Evolutionary conservation across 1,140 invertebrate species (phyloP).

Genomic region (Leptinotarsa undecemlineata): DNA sequence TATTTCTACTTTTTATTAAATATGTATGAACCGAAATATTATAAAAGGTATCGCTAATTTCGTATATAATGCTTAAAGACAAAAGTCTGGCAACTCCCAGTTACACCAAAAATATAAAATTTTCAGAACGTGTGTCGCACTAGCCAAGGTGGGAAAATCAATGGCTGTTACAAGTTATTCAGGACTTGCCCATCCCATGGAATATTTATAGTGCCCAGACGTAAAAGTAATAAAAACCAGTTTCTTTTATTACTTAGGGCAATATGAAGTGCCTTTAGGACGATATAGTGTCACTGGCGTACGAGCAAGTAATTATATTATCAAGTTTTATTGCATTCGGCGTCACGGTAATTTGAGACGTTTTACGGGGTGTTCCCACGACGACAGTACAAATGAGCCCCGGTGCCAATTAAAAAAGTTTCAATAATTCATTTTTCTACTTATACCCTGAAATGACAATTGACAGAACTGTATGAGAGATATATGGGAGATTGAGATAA

Average conservation of each 20-base stretch:
- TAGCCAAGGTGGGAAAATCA: not conserved
- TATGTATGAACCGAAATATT: too few species aligned
- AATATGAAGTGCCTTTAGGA: conserved; percentile 3
- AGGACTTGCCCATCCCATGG: not conserved
- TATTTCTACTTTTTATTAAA: too few species aligned
- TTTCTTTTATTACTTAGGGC: conserved; percentile 8
- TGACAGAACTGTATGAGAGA: too few species aligned
- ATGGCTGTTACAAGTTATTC: not conserved
- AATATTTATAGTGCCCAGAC: not conserved
- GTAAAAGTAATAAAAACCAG: conserved; percentile 6
- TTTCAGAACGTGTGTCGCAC: not conserved
- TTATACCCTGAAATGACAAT: too few species aligned
- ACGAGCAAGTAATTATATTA: conserved; percentile 3
- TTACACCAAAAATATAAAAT: too few species aligned
- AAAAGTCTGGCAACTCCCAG: too few species aligned
- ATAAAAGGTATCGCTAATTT: too few species aligned
- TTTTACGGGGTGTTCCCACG: not conserved
- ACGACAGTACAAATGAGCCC: too few species aligned
- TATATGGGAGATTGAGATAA: too few species aligned
- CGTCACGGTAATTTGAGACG: not conserved
- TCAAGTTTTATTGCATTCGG: not conserved
- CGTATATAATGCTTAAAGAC: too few species aligned
- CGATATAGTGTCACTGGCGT: not conserved
- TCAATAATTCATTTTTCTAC: too few species aligned
- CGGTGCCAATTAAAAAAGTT: too few species aligned